Percentiles rank a stretch among this genome's conserved stretches.
Evolutionary conservation across 2,113 vertebrate genomes (phyloP).

Genomic region (Labeo rohita): DNA sequence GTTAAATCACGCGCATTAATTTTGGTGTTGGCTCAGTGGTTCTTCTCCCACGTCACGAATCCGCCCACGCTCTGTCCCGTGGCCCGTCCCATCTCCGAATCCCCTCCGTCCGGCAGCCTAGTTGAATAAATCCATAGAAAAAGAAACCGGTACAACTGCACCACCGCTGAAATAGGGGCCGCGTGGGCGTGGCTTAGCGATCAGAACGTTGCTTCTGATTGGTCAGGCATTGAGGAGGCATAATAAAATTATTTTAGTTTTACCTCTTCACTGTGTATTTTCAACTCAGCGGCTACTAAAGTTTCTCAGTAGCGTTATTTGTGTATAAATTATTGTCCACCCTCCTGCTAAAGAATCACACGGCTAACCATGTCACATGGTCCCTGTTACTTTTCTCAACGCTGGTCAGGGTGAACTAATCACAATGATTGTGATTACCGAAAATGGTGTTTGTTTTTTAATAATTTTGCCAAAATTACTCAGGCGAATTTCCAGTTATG

Average conservation of each 20-base stretch:
- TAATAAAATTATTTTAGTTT: not conserved
- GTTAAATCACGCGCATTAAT: not conserved
- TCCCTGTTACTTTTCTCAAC: not conserved
- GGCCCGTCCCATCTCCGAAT: not conserved
- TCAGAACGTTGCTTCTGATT: not conserved
- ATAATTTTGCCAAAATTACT: not conserved
- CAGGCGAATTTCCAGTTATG: rapidly evolving
- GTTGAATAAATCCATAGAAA: not conserved
- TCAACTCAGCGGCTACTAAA: too few species aligned
- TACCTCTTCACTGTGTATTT: not conserved
- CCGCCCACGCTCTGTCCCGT: not conserved
- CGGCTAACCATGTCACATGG: not conserved
- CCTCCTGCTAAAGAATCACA: not conserved
- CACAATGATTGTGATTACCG: not conserved
- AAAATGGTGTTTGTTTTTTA: not conserved
- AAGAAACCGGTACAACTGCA: not conserved
- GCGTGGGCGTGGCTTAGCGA: not conserved
- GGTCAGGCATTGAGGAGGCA: not conserved
- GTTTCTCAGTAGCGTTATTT: not conserved
- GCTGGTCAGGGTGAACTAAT: not conserved
- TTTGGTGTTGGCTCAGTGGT: not conserved
- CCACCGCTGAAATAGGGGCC: rapidly evolving
- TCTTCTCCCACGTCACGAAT: not conserved
- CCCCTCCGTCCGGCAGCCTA: not conserved
- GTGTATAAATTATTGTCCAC: not conserved